Base-by-base conservation (phyloP, 2,797 vertebrate species). In the Melanogrammus aeglefinus region DNA sequence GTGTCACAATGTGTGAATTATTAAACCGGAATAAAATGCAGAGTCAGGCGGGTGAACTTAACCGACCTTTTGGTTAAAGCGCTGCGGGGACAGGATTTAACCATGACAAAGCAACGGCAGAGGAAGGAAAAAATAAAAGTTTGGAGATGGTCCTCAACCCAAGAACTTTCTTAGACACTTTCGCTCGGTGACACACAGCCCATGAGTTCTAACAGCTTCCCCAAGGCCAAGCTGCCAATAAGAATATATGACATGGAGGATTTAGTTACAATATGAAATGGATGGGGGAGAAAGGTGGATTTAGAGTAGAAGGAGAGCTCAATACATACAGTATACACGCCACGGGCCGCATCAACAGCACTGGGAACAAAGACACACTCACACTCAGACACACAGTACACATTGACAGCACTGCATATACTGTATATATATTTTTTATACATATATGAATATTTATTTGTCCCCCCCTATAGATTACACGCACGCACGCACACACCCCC, bases 211-310 rank as follows among this genome's bases (percentile, higher is more conserved):
- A 36, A 74, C 66, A 69, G 24, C 12, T 24, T 27, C 12, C 36
- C 72, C 75, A 38, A 38, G 29, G 57, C 76, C 24, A 73, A 72
- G 36, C 41, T 69, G 63, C 38, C 72, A 71, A 80, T 70, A 74
- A 31, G 73, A 27, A 31, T 29, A 44, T 41, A 29, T n/a, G 13
- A 29, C 38, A 72, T 18, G 27, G 27, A 72, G 70, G 31, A 6
- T 38, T 73, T 73, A 73, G 33, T 14, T n/a, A 38, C 35, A 38
- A 38, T 73, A 39, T 73, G 33, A 73, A 73, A 21, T 38, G 31
- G 31, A 31, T 31, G 31, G 31, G 31, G 72, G 21, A 9, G 8
- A 38, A 41, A n/a, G 35, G 73, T 39, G 21, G 38, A n/a, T 41
- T 74, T 44, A 73, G 73, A 57, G 41, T 6, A 18, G 12, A 16